Evolutionary conservation across 2,888 invertebrate genomes (phyloP), one percentile per base, ranked within the genome.

Genomic region (Pediacus dermestoides): DNA sequence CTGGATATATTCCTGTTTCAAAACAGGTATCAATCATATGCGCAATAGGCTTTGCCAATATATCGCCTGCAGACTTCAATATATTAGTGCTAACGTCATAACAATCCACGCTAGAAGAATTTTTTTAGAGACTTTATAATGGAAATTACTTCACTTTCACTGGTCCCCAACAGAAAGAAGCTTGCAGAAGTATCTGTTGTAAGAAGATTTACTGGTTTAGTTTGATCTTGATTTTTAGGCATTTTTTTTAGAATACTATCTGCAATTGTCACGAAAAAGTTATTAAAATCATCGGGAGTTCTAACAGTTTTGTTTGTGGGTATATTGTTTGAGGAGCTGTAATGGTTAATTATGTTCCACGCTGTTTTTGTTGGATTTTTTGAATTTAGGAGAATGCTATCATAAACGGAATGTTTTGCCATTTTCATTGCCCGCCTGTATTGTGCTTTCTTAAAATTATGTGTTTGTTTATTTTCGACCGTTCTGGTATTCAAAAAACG

Each of bases 341-440:
- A n/a, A n/a, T n/a, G n/a, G n/a, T n/a, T n/a, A n/a, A n/a, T n/a
- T n/a, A n/a, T n/a, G n/a, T n/a, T n/a, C n/a, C n/a, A n/a, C n/a
- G n/a, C n/a, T n/a, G n/a, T 18, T 18, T 18, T 18, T 18, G 21
- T 18, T 18, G n/a, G n/a, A n/a, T 18, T 18, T 18, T 18, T 18
- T 7, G 21, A 18, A 18, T 18, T 18, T 18, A 18, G 6, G 6
- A 18, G n/a, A 6, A 18, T 18, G n/a, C 21, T 18, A 18, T 18
- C 21, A 18, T 7, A 18, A 18, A 7, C 6, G 21, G 6, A 18
- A 18, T 18, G 21, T 18, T 18, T 18, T n/a, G 21, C 21, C 21
- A n/a, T n/a, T 18, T 18, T 18, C n/a, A 18, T 18, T n/a, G 21
- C 21, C 21, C n/a, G 21, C 6, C 21, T 6, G n/a, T 18, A 18